These are phyloP conservation scores for Glyphotaelius pellucidus DNA, from an alignment of 2,888 invertebrate genomes.

Conservation along the genomic window DNA sequence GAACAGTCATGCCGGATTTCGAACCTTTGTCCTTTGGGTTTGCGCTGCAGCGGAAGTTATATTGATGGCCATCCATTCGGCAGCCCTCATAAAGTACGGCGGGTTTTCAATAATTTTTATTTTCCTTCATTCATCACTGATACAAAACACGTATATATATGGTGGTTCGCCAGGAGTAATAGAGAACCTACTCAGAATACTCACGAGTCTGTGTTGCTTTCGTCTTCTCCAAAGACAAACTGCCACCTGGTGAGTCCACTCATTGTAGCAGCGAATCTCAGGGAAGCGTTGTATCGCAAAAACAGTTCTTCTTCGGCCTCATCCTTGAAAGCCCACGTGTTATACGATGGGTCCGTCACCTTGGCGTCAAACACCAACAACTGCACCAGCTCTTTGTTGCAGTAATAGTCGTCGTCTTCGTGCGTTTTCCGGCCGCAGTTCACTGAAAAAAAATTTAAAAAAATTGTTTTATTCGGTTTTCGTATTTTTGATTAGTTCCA, in stretches of 20 bases:
- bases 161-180: background rate
- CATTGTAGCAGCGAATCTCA: conserved; percentile 91
- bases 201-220: conserved; percentile 71
- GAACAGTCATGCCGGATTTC: too few species aligned
- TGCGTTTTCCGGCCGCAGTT: conserved; percentile 82
- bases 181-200: conserved; percentile 32
- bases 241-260: conserved; percentile 94
- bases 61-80: too few species aligned
- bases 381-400: conserved; percentile 90
- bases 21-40: too few species aligned
- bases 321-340: conserved; percentile 76
- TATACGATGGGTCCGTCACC: conserved; percentile 79
- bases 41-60: too few species aligned
- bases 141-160: too few species aligned
- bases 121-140: too few species aligned
- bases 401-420: conserved; percentile 86
- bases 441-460: conserved; percentile 73
- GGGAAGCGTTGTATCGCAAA: conserved; percentile 82
- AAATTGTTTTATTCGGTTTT: background rate
- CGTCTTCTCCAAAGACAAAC: conserved; percentile 81
- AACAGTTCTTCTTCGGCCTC: conserved; percentile 78
- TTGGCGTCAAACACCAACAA: conserved; percentile 93
- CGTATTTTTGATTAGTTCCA: too few species aligned
- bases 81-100: too few species aligned
- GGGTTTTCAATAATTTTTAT: too few species aligned